Evolutionary conservation across 2,113 vertebrate genomes (phyloP).

Genomic region (Gallinago paraguaiae): DNA sequence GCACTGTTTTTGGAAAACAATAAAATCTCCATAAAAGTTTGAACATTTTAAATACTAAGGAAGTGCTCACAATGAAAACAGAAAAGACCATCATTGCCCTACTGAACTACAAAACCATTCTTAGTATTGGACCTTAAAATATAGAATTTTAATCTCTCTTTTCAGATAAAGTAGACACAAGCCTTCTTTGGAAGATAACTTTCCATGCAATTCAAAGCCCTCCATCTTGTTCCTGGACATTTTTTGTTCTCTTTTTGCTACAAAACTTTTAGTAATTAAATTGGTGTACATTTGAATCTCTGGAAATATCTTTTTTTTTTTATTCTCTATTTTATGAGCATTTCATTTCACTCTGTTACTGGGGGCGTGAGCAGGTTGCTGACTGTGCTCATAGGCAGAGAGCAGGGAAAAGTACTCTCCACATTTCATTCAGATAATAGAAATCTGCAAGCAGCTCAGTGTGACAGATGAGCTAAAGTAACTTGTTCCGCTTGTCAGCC

Average conservation of each 20-base stretch:
- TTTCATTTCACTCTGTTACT: not conserved
- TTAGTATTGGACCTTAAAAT: not conserved
- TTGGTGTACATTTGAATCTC: not conserved
- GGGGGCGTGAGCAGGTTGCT: not conserved
- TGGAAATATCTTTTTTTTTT: not conserved
- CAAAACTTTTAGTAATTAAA: not conserved
- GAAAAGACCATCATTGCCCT: not conserved
- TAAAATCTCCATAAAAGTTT: not conserved
- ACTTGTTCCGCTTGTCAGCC: constrained; percentile 77
- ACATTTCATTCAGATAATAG: constrained; percentile 70
- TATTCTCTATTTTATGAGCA: not conserved
- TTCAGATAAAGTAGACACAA: not conserved
- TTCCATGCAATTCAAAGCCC: not conserved
- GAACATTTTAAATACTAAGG: constrained; percentile 45
- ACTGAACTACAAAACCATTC: not conserved
- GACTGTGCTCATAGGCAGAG: constrained; percentile 31
- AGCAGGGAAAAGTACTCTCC: not conserved
- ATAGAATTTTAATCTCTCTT: not conserved
- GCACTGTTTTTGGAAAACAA: constrained; percentile 20
- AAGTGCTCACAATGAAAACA: not conserved
- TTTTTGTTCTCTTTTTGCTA: not conserved
- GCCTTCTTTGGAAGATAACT: not conserved
- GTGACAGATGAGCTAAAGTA: constrained; percentile 76
- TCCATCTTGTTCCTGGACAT: not conserved
- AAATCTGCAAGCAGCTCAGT: constrained; percentile 68